These are phyloP conservation scores for Eleginops maclovinus DNA, from an alignment of 2,113 vertebrate species.

Conservation along the genomic window DNA sequence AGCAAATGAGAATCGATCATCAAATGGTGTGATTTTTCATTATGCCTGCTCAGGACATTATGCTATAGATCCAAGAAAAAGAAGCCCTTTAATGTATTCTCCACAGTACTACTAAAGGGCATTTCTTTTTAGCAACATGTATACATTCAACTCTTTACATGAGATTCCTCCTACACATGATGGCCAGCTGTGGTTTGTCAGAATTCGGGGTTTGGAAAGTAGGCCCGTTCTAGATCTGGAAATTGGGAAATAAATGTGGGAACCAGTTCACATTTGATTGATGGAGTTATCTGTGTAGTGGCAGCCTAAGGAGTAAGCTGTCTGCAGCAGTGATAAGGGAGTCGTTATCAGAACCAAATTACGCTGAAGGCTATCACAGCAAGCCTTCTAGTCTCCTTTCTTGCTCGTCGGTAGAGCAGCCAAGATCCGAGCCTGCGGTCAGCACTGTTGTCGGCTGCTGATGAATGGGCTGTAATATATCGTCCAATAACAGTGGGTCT, in stretches of 20 bases:
- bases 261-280: constrained; percentile 58
- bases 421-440: constrained; percentile 49
- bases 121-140: too few relatives aligned
- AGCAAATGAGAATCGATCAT: constrained; percentile 62
- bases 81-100: background rate
- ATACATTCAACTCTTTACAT: background rate
- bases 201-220: constrained; percentile 12
- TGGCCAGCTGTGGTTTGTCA: constrained; percentile 42
- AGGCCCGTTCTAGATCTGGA: constrained; percentile 31
- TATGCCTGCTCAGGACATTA: constrained; percentile 11
- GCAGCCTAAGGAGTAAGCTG: constrained; percentile 61
- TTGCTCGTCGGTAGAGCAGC: constrained; percentile 34
- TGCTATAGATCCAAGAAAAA: constrained; percentile 12
- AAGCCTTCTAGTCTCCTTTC: constrained; percentile 38
- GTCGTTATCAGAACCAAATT: constrained; percentile 56
- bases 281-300: constrained; percentile 61
- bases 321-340: constrained; percentile 65
- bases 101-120: background rate
- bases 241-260: constrained; percentile 45
- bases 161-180: background rate
- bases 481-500: constrained; percentile 59
- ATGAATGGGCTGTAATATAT: constrained; percentile 72
- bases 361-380: constrained; percentile 36
- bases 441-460: constrained; percentile 55
- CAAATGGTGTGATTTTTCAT: constrained; percentile 41